Base-by-base conservation (phyloP, 1,140 invertebrate genomes). In the Bombus turneri region DNA sequence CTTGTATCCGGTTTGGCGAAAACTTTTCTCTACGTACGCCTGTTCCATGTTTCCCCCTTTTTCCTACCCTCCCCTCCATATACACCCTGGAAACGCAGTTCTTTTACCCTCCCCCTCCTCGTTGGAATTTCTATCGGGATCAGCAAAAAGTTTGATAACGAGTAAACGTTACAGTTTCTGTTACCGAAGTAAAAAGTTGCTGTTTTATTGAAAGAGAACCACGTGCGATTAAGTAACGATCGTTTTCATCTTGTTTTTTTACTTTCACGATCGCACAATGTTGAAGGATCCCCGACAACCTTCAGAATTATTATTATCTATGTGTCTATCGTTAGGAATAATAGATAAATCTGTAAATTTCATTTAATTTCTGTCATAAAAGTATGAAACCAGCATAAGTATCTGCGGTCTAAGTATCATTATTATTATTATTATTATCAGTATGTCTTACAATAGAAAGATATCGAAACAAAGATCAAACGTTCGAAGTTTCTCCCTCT, bases 1-100 rank as follows among this genome's bases (percentile, higher is more conserved):
- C 91, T 88, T 81, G 91, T 88, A 93, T 93, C 92, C 92, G 92
- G 91, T 88, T 79, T 89, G 86, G 86, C 91, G 88, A 87, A 92
- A 93, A 93, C 88, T 93, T 93, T 93, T 86, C 86, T 91, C 87
- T 83, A 86, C 83, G 72, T 85, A 86, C 83, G 87, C 90, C 87
- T 72, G 69, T 53, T 59, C 66, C 43, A 47, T 57, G 85, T 72
- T 79, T 83, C 83, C 73, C 79, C 76, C 41, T 83, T 86, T 78
- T 87, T 59, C 69, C 81, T 81, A 81, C 73, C 22, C 34, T 39
- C 69, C 57, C n/a, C 28, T 59, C 77, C 28, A 37, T 41, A 28
- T 69, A 62, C 53, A 25, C 13, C 22, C 57, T 37, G 25, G n/a
- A 9, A 53, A 34, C 25, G 37, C 64, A 31, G 22, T 68, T 85